These are phyloP conservation scores for Aurelia coerulea DNA, from an alignment of 30 jellyfish, hydroid and myxozoan genomes.

Conservation along the genomic window DNA sequence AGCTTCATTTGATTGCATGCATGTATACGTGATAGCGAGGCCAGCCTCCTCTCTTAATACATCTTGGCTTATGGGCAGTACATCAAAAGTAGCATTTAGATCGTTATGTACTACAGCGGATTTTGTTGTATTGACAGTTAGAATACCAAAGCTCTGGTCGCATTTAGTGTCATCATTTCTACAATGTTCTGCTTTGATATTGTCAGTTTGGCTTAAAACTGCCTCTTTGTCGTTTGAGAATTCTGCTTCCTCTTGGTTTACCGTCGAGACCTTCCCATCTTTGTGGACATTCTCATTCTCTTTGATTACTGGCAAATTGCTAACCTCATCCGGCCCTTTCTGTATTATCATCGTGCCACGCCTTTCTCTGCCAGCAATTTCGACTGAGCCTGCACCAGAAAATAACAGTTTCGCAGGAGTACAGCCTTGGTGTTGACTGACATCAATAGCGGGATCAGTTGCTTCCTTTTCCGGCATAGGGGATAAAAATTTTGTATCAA, in stretches of 20 bases:
- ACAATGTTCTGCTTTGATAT: too few relatives aligned
- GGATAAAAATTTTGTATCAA: constrained; percentile 18
- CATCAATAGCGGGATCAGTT: neutral
- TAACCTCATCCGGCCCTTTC: constrained; percentile 30
- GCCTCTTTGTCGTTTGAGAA: too few relatives aligned
- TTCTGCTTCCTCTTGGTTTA: neutral
- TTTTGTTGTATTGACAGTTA: too few relatives aligned
- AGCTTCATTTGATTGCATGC: too few relatives aligned
- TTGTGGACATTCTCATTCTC: neutral
- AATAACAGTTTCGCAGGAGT: too few relatives aligned
- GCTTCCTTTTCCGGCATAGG: constrained; percentile 29
- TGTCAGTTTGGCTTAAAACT: too few relatives aligned
- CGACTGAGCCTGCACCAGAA: too few relatives aligned
- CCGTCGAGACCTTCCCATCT: neutral
- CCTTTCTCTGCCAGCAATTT: constrained; percentile 22
- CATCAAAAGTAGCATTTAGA: constrained; percentile 42
- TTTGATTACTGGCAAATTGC: constrained; percentile 16
- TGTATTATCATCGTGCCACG: constrained; percentile 54
- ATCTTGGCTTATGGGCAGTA: neutral
- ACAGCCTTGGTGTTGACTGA: neutral
- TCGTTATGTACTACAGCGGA: neutral
- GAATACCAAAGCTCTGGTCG: too few relatives aligned
- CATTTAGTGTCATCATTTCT: too few relatives aligned
- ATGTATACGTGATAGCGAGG: too few relatives aligned
- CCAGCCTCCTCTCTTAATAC: too few relatives aligned